Evolutionary conservation across 2,797 vertebrate species (phyloP).

Genomic region (Chanos chanos): DNA sequence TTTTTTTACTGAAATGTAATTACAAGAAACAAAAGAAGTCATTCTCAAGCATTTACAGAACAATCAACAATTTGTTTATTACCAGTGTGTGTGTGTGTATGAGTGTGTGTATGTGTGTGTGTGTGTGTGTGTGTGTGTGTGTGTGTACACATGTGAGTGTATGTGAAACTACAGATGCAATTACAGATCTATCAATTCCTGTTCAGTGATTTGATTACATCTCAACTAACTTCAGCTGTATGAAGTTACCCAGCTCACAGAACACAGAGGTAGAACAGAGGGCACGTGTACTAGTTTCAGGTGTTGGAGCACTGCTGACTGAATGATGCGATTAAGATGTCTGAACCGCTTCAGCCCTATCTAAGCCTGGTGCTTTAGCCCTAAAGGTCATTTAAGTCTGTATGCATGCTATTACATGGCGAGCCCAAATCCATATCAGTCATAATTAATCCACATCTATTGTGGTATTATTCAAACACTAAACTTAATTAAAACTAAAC

Average conservation of each 20-base stretch:
- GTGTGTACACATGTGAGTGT: neutral
- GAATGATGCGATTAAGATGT: slow-evolving; percentile 18
- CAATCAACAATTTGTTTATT: too few species aligned
- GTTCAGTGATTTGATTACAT: too few species aligned
- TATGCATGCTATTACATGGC: neutral
- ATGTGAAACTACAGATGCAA: neutral
- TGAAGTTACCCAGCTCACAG: neutral
- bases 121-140: neutral
- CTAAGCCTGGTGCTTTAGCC: slow-evolving; percentile 16
- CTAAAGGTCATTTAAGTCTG: slow-evolving; percentile 1
- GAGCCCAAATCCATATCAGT: neutral
- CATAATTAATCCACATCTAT: neutral
- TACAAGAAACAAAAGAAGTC: too few species aligned
- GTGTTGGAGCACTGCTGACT: neutral
- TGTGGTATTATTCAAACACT: neutral
- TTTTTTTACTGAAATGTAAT: too few species aligned
- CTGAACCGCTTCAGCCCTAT: slow-evolving; percentile 26
- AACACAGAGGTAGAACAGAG: neutral
- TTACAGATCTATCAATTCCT: too few species aligned
- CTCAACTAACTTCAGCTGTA: too few species aligned
- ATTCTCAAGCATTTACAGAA: too few species aligned
- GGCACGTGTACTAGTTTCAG: slow-evolving; percentile 4
- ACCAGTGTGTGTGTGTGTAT: too few species aligned
- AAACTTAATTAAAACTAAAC: neutral
- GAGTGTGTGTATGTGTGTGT: neutral